Percentiles rank a stretch among this genome's conserved stretches.
Evolutionary conservation across 1,140 invertebrate species (phyloP).

Genomic region (Drosophila bocqueti): DNA sequence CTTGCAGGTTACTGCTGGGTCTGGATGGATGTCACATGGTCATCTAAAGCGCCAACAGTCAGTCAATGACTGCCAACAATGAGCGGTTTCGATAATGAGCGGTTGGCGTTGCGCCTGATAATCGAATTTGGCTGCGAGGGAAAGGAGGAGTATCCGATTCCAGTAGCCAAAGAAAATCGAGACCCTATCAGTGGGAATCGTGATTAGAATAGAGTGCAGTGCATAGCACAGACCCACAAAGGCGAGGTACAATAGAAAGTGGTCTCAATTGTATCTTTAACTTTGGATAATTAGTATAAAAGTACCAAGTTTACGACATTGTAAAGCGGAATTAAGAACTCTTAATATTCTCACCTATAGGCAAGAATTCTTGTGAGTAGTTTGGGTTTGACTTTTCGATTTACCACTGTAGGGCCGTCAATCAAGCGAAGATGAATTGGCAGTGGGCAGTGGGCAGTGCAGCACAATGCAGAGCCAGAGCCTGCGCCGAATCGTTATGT

Average conservation of each 20-base stretch:
- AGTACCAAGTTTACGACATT: background rate
- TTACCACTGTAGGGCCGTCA: conserved; percentile 1
- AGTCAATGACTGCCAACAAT: conserved; percentile 26
- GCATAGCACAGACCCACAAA: too few species aligned
- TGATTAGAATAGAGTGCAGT: background rate
- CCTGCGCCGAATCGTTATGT: conserved; percentile 10
- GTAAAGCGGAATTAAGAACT: background rate
- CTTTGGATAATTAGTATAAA: background rate
- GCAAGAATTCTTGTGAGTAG: background rate
- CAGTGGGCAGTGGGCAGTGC: conserved; percentile 19
- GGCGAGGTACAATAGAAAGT: too few species aligned
- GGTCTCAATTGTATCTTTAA: too few species aligned
- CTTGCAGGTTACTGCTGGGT: background rate
- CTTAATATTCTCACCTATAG: background rate
- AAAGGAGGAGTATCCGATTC: background rate
- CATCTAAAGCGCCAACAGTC: conserved; percentile 31
- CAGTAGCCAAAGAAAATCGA: conserved; percentile 12
- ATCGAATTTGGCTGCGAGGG: conserved; percentile 4
- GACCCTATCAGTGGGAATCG: background rate
- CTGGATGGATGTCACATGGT: conserved; percentile 60
- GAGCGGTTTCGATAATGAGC: conserved; percentile 33
- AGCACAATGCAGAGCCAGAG: background rate
- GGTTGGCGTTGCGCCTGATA: conserved; percentile 10
- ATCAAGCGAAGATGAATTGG: conserved; percentile 12
- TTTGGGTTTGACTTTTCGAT: background rate